Evolutionary conservation across 2,888 invertebrate species (phyloP), one percentile per base, ranked within the genome.

Genomic region (Elegia similella): DNA sequence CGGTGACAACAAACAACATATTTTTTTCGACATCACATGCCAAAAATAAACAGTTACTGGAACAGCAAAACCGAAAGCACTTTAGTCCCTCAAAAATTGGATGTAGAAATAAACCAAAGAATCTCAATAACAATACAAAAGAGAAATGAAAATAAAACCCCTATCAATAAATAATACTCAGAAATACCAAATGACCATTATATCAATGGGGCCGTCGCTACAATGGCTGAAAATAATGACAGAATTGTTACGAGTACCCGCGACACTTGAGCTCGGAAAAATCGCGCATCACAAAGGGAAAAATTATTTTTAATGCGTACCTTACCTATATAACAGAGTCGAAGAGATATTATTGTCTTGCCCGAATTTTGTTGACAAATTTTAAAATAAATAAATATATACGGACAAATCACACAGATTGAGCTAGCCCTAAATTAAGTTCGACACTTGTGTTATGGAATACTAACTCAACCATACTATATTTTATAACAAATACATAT

Each of bases 221-320:
- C 60, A 65, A 65, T 50, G 59, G 55, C 46, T 47, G 59, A 62
- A 61, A 62, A 66, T 66, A 66, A 66, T 61, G 65, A 64, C 61
- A 62, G 57, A 62, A 63, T 65, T 66, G 65, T 62, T 62, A 62
- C 57, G 61, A 66, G 61, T 59, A 55, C 66, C 55, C 13, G 42
- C 13, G 60, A 68, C 62, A 65, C 69, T 70, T 57, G 59, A 59
- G 57, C 61, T 61, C 64, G 62, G 72, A 65, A 72, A 72, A 72
- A 69, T 73, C 72, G 69, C 61, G 68, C 63, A 63, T 65, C 63
- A 70, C 69, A 72, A 73, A 75, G 64, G 64, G 67, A 70, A 73
- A 77, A 82, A 83, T 82, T 78, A 82, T 82, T 77, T 84, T 82
- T 84, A 79, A 79, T 79, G 77, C 72, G 74, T 69, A 69, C 63